Evolutionary conservation across 1,140 invertebrate genomes (phyloP).

Genomic region (Drosophila sp.): DNA sequence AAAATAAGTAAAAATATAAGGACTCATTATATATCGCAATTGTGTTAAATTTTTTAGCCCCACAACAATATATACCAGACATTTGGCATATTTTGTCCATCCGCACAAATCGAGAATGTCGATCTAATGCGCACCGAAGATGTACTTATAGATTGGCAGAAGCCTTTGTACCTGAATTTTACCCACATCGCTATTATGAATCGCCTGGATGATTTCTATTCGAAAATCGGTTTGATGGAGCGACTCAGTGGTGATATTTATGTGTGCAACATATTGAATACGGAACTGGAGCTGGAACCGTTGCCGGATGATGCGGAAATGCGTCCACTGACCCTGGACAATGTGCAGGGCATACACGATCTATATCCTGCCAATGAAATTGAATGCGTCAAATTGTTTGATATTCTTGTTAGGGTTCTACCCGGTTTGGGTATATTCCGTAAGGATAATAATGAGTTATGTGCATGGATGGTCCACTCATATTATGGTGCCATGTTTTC

Average conservation of each 20-base stretch:
- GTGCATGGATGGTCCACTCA: constrained; percentile 93
- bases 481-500: constrained; percentile 95
- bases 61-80: constrained; percentile 91
- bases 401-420: constrained; percentile 89
- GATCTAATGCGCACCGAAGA: constrained; percentile 89
- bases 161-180: constrained; percentile 92
- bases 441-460: constrained; percentile 86
- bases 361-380: constrained; percentile 93
- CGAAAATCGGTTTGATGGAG: constrained; percentile 87
- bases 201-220: constrained; percentile 86
- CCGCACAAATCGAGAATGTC: constrained; percentile 87
- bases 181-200: constrained; percentile 90
- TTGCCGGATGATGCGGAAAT: constrained; percentile 87
- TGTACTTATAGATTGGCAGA: constrained; percentile 89
- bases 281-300: constrained; percentile 85
- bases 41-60: constrained; percentile 84
- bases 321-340: constrained; percentile 88
- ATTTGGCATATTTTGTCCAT: constrained; percentile 92
- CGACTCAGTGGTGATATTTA: constrained; percentile 91
- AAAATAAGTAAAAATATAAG: too few species aligned
- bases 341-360: constrained; percentile 91
- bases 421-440: constrained; percentile 91
- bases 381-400: constrained; percentile 91
- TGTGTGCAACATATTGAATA: constrained; percentile 86
- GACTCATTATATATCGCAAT: not conserved